A percentile compares a stretch with the other conserved stretches of the same genome.
Evolutionary conservation across 1,140 invertebrate genomes (phyloP).

Genomic region (Pteromalus puparum): DNA sequence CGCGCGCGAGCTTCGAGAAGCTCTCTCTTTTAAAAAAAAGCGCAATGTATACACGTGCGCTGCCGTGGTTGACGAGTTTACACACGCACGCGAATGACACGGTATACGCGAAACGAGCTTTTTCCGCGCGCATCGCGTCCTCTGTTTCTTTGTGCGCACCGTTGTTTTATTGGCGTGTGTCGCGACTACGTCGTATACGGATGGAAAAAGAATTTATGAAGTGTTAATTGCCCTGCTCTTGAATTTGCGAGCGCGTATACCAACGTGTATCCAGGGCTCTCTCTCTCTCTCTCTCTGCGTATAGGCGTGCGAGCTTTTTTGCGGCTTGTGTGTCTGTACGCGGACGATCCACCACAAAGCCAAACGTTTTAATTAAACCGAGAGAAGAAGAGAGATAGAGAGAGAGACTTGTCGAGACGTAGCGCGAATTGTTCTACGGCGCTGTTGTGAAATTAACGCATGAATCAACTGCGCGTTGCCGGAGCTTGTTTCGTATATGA

Average conservation of each 20-base stretch:
- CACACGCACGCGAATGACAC: neutral
- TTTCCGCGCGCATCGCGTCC: neutral
- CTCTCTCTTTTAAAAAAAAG: too few species aligned
- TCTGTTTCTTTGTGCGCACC: neutral
- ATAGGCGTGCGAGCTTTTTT: neutral
- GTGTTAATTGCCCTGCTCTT: neutral
- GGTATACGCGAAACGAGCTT: neutral
- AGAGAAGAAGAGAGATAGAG: neutral
- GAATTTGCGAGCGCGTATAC: neutral
- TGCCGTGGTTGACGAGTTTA: neutral
- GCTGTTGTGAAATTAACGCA: neutral
- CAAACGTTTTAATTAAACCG: slow-evolving; percentile 16
- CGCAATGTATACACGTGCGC: neutral
- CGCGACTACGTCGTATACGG: neutral
- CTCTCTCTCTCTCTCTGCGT: too few species aligned
- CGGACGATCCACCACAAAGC: slow-evolving; percentile 7
- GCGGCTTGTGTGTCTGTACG: neutral
- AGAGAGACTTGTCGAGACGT: neutral
- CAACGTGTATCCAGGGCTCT: neutral
- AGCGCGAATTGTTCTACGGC: neutral
- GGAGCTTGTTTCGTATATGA: neutral
- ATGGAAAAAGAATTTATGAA: slow-evolving; percentile 5
- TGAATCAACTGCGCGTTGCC: neutral
- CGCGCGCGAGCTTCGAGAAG: neutral
- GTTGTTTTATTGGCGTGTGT: slow-evolving; percentile 6